Evolutionary conservation across 2,888 invertebrate species (phyloP), one percentile per base, ranked within the genome.

Genomic region (Lissonota sp.): DNA sequence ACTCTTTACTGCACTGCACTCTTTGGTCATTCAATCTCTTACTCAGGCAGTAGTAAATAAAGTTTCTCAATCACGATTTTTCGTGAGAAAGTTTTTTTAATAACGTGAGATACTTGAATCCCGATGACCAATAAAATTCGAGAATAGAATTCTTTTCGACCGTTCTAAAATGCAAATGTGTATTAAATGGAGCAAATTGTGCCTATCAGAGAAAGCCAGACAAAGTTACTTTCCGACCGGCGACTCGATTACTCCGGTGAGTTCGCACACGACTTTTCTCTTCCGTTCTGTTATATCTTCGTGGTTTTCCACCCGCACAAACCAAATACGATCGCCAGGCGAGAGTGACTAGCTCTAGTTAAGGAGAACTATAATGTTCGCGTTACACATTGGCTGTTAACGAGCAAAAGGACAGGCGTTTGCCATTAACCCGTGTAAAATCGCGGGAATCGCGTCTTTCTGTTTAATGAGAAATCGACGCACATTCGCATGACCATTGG

Each of bases 171-270:
- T 26, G 26, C 26, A 26, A 26, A 26, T 3, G 3, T 26, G 1
- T 2, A 2, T 3, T 26, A 2, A 26, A 26, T 26, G 26, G 26
- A 26, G 26, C 26, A 26, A 26, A 26, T 3, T 26, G 26, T 26
- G 26, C 26, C 26, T 26, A 26, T 26, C 26, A 76, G 79, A 77
- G 80, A 77, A 69, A 79, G 78, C 67, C 76, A 81, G 71, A 70
- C 71, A 79, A 82, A 84, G 78, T 82, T 79, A 82, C 80, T 83
- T 81, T 51, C 55, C 84, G 78, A 67, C 84, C 67, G 71, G 79
- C 82, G 73, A 82, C 77, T 83, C 84, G 83, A 79, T 84, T 83
- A 74, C 82, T 84, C 57, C 67, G 53, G 58, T 12, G 12, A 49
- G 58, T 8, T 26, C 58, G 16, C 46, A 73, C 62, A 69, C 78